phyloP scores from a whole-genome alignment of 2,113 vertebrate species.

The Uria aalge region DNA sequence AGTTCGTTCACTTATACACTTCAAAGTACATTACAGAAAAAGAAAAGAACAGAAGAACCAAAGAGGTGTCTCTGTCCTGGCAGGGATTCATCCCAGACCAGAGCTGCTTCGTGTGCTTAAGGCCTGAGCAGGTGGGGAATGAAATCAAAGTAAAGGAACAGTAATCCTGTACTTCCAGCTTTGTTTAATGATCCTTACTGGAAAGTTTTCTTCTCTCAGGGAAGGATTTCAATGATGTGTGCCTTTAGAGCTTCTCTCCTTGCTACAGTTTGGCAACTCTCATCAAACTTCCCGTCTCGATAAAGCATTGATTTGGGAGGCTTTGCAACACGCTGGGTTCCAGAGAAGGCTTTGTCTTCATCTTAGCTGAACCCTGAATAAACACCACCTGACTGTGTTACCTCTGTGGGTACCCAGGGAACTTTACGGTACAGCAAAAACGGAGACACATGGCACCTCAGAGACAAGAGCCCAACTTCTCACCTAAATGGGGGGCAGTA shows the following conservation, averaged over 20 bases:
- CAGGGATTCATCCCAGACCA: not conserved
- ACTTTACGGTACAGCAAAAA: not conserved
- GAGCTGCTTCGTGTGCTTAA: not conserved
- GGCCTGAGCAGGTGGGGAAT: not conserved
- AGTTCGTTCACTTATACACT: not conserved
- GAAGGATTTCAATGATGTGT: not conserved
- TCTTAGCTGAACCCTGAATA: not conserved
- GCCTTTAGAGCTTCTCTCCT: not conserved
- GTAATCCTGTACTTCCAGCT: not conserved
- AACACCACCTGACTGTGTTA: not conserved
- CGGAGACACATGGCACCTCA: not conserved
- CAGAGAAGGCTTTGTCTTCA: not conserved
- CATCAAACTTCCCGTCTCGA: not conserved
- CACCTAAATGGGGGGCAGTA: not conserved
- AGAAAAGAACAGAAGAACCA: not conserved
- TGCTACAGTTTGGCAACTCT: not conserved
- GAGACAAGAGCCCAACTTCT: not conserved
- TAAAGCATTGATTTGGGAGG: not conserved
- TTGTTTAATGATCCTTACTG: not conserved
- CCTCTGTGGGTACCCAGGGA: not conserved
- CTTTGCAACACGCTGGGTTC: not conserved
- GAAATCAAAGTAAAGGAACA: not conserved
- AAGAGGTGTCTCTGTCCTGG: not conserved
- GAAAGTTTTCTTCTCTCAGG: not conserved
- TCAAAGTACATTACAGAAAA: not conserved